Evolutionary conservation across 2,797 vertebrate species (phyloP), one percentile per base, ranked within the genome.

Genomic region (Cercopithecus neglectus): DNA sequence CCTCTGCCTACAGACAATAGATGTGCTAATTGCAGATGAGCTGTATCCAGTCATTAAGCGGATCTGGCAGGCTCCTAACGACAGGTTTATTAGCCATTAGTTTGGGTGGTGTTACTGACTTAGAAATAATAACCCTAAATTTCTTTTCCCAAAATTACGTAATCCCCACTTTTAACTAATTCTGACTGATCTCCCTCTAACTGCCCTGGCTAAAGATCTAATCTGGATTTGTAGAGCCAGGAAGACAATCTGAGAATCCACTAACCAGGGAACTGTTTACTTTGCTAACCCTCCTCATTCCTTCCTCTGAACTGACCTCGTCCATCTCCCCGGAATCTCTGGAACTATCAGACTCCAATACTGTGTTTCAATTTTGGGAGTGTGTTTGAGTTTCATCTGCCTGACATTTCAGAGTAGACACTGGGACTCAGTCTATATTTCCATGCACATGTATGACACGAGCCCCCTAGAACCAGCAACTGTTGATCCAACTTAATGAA

Each of bases 61-160:
- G 91, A 36, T 39, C 89, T 6, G 80, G 86, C 41, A 26, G 26
- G 41, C 79, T 89, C 83, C 86, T 53, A 13, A 67, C 2, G 84
- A 59, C 57, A 55, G 55, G 64, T 36, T 93, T 93, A 70, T 78
- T 74, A 81, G 76, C 89, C n/a, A 21, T 79, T 59, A 53, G 72
- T 78, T 74, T 61, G 93, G 87, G n/a, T 74, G 61, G 36, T 85
- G 55, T 24, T 93, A 91, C 90, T 96, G 84, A 90, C 84, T 89
- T 78, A 96, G 76, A 94, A 96, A 87, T 44, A 81, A 87, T 86
- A 97, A 84, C 64, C 48, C 78, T 67, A 46, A 39, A 36, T 87
- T 96, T 94, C 44, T 92, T 78, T 93, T 57, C 21, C 82, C 26
- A 9, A 82, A 94, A 92, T 95, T 57, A 81, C 84, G 85, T 78